Evolutionary conservation across 92 coral and sea anemone species (phyloP), one percentile per base, ranked within the genome.

Genomic region (Meandrina meandrites): DNA sequence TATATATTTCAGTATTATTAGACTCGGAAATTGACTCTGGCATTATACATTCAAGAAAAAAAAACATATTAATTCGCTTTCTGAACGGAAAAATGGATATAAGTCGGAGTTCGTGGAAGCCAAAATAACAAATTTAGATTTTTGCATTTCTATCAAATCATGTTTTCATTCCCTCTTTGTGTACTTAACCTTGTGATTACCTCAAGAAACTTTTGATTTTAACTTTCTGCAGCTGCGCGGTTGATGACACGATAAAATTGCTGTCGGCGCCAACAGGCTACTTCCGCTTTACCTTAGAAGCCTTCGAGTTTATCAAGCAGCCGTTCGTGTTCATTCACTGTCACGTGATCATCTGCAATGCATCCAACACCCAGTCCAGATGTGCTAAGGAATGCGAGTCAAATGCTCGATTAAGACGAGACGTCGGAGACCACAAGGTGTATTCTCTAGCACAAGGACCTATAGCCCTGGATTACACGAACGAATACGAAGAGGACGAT

Each of bases 271-370:
- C 86, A 31, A 64, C 24, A 5, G 77, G 77, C 5, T 37, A 28
- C 42, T 81, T 6, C 51, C 86, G 78, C 9, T 81, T 68, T 27
- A 50, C 18, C 18, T 47, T 81, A 14, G 86, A 81, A 81, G 62
- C 86, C 76, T 81, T 81, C 45, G 77, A 68, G 45, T 81, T 81
- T 34, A 51, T 68, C 1, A 31, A 81, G 47, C 77, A 81, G 77
- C 77, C 86, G 5, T 81, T 81, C 51, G 48, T 67, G 10, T 81
- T 81, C 77, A 47, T 81, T 48, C 86, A 82, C 50, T 82, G 78
- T 47, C 86, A 68, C 86, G 78, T 82, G 67, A 18, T 42, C 28
- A 69, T 82, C 47, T 82, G 86, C 50, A 70, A 82, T 40, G 86
- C 66, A 68, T 68, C 60, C 19, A 19, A 82, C 70, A 12, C 66